Conservation (phyloP, 2,888 invertebrate species). For the Tachina fera region DNA sequence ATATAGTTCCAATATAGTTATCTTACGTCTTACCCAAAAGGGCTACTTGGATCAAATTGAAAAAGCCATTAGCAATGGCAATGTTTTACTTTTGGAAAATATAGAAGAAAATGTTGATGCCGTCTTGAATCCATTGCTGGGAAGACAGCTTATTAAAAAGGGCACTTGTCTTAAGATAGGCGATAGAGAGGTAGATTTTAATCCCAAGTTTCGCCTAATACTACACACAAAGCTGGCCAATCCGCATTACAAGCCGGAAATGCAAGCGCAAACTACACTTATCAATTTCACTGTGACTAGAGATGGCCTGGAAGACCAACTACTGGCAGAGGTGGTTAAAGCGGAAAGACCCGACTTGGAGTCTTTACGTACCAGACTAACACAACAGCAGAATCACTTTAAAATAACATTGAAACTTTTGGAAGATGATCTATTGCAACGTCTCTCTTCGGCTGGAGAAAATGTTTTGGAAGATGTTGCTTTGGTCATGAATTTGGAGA, state of each 20-base stretch:
- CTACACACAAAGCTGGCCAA: slow-evolving; percentile 97
- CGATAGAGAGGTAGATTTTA: slow-evolving; percentile 95
- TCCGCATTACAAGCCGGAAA: slow-evolving; percentile 98
- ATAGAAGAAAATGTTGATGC: slow-evolving; percentile 95
- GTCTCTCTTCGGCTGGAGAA: slow-evolving; percentile 94
- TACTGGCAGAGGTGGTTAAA: slow-evolving; percentile 96
- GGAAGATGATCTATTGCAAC: slow-evolving; percentile 94
- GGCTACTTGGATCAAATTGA: slow-evolving; percentile 94
- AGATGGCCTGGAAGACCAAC: slow-evolving; percentile 96
- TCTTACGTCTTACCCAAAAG: slow-evolving; percentile 90
- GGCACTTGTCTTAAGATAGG: slow-evolving; percentile 93
- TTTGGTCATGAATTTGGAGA: slow-evolving; percentile 95
- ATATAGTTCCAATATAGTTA: slow-evolving; percentile 88
- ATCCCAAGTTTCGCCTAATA: slow-evolving; percentile 91
- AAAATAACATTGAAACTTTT: slow-evolving; percentile 95
- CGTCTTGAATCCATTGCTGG: slow-evolving; percentile 94
- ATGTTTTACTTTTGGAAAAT: slow-evolving; percentile 92
- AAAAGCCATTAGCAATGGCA: slow-evolving; percentile 88
- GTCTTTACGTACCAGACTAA: slow-evolving; percentile 90
- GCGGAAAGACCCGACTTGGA: slow-evolving; percentile 96
- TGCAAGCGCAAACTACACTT: slow-evolving; percentile 97
- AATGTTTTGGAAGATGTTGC: slow-evolving; percentile 95
- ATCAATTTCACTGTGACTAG: slow-evolving; percentile 98
- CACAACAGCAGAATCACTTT: slow-evolving; percentile 96
- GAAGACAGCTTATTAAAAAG: slow-evolving; percentile 93